Base-by-base conservation (phyloP, 23 tunicate species). In the Botrylloides violaceus region DNA sequence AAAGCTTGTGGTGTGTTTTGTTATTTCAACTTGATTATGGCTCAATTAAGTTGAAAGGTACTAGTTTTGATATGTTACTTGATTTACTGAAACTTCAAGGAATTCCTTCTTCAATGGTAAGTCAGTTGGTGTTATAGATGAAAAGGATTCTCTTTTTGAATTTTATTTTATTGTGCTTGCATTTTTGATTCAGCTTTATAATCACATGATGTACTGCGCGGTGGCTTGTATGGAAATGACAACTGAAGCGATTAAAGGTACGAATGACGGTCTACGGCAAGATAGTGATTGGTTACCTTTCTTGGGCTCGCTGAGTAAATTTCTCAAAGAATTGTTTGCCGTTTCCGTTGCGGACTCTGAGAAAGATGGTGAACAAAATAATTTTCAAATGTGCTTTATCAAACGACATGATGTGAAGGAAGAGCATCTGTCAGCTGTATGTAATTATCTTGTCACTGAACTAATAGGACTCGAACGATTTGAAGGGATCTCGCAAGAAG, bases 11-110 rank as follows among this genome's bases (percentile, higher is more conserved):
- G 75, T 12, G 2, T 22, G 61, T 61, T 0, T 35, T 35, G 12
- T 70, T 87, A 59, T 66, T 81, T 48, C 86, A 87, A 71, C 70
- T 80, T 36, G 66, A 81, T 19, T 64, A 26, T 76, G 86, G 95
- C 38, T 33, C 29, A 29, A 39, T 76, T 28, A 38, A 71, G 5
- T 49, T 87, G 29, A 87, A 87, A 56, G 30, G 79, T 1, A 25
- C 39, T 32, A 64, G 32, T 26, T 29, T 81, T 2, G 0, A 29
- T 18, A 27, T 64, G 12, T 20, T 81, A 6, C 60, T 55, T 3
- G 27, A 56, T 22, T 32, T 79, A 34, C 64, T 79, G 25, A 20
- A 68, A 18, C 57, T 22, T 9, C 30, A 39, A 5, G 74, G 58
- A 36, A 23, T 60, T 0, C 1, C 29, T 18, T 24, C 32, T 25